Evolutionary conservation across 2,113 vertebrate genomes (phyloP).

Genomic region (Antennarius striatus): DNA sequence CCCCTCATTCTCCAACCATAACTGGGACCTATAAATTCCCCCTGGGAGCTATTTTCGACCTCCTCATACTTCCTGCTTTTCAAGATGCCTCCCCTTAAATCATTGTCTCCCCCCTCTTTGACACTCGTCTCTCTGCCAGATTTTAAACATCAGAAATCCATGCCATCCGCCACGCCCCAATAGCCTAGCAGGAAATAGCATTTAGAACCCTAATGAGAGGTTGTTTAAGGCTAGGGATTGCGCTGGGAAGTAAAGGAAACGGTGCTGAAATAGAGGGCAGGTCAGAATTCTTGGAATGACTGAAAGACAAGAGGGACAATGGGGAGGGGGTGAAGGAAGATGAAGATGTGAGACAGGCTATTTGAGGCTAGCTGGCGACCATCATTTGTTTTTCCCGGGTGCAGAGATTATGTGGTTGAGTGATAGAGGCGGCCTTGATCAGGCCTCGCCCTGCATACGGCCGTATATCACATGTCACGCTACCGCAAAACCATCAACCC

Average conservation of each 20-base stretch:
- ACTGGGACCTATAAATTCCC: conserved; percentile 64
- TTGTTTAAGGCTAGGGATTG: conserved; percentile 10
- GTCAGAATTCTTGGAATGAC: background rate
- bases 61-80: conserved; percentile 54
- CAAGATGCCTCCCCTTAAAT: conserved; percentile 43
- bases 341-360: conserved; percentile 63
- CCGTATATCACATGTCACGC: conserved; percentile 73
- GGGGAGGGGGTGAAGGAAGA: conserved; percentile 49
- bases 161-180: background rate
- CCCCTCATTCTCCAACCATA: conserved; percentile 64
- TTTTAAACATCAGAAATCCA: conserved; percentile 30
- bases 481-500: conserved; percentile 69
- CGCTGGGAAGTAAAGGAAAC: background rate
- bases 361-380: conserved; percentile 43
- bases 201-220: conserved; percentile 8
- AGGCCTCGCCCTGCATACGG: conserved; percentile 54
- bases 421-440: conserved; percentile 79
- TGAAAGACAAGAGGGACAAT: conserved; percentile 3
- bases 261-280: background rate
- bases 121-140: conserved; percentile 44
- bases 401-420: conserved; percentile 75
- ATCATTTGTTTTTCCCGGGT: conserved; percentile 69
- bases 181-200: conserved; percentile 5
- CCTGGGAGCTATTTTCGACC: conserved; percentile 56
- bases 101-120: conserved; percentile 40